Evolutionary conservation across 2,113 vertebrate species (phyloP).

Genomic region (Mohoua ochrocephala): DNA sequence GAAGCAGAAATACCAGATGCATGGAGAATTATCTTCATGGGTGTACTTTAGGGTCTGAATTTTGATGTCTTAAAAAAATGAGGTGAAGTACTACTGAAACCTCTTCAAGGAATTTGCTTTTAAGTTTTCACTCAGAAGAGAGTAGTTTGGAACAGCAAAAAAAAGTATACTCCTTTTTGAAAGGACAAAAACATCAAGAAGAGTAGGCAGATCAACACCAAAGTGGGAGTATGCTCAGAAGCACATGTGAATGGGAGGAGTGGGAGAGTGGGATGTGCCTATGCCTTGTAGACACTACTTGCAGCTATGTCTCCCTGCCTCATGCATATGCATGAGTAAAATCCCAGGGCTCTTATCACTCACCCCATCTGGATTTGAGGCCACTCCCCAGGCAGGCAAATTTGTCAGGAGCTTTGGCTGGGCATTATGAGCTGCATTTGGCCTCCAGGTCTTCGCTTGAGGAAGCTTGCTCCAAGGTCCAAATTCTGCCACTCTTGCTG

Average conservation of each 20-base stretch:
- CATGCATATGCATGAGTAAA: not conserved
- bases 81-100: not conserved
- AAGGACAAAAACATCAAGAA: not conserved
- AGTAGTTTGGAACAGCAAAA: not conserved
- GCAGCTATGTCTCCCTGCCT: not conserved
- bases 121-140: not conserved
- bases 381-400: not conserved
- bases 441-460: conserved; percentile 1
- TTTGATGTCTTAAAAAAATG: not conserved
- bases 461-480: conserved; percentile 21
- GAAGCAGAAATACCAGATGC: not conserved
- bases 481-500: not conserved
- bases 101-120: not conserved
- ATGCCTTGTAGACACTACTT: not conserved
- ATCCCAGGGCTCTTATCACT: not conserved
- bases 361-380: not conserved
- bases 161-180: not conserved
- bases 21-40: not conserved
- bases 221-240: not conserved
- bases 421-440: not conserved
- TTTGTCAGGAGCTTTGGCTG: not conserved
- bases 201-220: not conserved
- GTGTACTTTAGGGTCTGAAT: not conserved
- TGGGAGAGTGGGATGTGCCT: not conserved
- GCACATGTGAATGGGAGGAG: not conserved